These are phyloP conservation scores for Eugnorisma glareosa DNA, from an alignment of 2,888 invertebrate genomes.

Conservation along the genomic window DNA sequence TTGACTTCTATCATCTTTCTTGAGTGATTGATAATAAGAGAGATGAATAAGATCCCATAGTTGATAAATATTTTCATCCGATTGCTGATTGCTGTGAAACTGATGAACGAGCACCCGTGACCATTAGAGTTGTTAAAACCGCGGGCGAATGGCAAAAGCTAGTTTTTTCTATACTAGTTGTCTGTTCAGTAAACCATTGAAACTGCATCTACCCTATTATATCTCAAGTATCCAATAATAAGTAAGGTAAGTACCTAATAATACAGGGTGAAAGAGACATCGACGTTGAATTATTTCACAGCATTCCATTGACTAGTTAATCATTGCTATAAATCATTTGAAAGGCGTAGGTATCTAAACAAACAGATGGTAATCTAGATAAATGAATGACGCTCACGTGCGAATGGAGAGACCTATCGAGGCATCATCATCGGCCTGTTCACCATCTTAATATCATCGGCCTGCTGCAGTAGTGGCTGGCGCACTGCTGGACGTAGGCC, in stretches of 20 bases:
- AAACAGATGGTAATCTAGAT: neutral
- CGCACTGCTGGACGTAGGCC: neutral
- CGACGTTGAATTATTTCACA: neutral
- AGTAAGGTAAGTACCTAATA: too few species aligned
- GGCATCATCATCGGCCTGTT: neutral
- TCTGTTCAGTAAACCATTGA: too few species aligned
- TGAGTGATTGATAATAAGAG: too few species aligned
- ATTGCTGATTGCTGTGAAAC: too few species aligned
- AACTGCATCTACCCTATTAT: neutral
- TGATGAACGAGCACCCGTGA: too few species aligned
- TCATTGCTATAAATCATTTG: slow-evolving; percentile 17
- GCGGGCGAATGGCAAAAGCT: too few species aligned
- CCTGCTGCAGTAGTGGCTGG: neutral
- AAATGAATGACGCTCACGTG: neutral
- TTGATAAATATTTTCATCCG: too few species aligned
- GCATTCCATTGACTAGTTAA: slow-evolving; percentile 1
- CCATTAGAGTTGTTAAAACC: too few species aligned
- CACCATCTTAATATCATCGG: neutral
- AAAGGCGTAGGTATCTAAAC: neutral
- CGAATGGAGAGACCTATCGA: neutral
- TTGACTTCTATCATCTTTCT: too few species aligned
- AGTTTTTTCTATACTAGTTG: too few species aligned
- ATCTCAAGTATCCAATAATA: neutral
- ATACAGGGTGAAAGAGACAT: too few species aligned
- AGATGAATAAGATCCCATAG: too few species aligned